Evolutionary conservation across 2,113 vertebrate genomes (phyloP).

Genomic region (Oncorhynchus mykiss): DNA sequence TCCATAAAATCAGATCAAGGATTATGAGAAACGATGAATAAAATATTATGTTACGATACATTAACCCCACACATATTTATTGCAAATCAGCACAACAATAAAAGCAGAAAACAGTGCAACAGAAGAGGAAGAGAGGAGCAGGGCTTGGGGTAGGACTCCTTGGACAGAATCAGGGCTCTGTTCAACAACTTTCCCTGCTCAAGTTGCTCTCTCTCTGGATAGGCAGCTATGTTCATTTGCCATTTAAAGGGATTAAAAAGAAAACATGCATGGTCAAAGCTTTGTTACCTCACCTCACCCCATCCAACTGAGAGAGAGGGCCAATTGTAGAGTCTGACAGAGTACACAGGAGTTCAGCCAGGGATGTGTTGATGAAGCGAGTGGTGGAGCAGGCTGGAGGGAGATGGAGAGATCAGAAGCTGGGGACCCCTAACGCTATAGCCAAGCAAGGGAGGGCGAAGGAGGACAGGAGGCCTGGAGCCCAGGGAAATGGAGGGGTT

Average conservation of each 20-base stretch:
- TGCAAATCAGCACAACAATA: conserved; percentile 24
- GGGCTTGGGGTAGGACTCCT: background rate
- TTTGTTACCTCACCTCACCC: no score
- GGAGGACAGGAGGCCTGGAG: conserved; percentile 18
- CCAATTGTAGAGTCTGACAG: no score
- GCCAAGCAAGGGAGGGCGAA: background rate
- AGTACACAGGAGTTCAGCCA: no score
- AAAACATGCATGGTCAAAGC: background rate
- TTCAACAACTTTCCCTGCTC: background rate
- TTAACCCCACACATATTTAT: conserved; percentile 49
- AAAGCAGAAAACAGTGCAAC: conserved; percentile 21
- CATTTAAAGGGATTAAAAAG: background rate
- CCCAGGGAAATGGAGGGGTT: conserved; percentile 37
- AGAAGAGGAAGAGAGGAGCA: conserved; percentile 3
- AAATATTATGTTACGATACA: conserved; percentile 57
- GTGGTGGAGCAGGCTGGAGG: conserved; percentile 23
- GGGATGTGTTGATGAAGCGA: conserved; percentile 15
- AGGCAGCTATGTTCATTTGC: background rate
- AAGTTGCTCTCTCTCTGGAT: background rate
- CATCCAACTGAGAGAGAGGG: no score
- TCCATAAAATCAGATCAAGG: conserved; percentile 32
- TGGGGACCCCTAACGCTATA: conserved; percentile 5
- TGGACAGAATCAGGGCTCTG: background rate
- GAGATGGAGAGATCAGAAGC: conserved; percentile 28
- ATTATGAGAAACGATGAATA: conserved; percentile 45